Conservation (phyloP, 1,140 invertebrate species). For the Caenorhabditis brenneri region DNA sequence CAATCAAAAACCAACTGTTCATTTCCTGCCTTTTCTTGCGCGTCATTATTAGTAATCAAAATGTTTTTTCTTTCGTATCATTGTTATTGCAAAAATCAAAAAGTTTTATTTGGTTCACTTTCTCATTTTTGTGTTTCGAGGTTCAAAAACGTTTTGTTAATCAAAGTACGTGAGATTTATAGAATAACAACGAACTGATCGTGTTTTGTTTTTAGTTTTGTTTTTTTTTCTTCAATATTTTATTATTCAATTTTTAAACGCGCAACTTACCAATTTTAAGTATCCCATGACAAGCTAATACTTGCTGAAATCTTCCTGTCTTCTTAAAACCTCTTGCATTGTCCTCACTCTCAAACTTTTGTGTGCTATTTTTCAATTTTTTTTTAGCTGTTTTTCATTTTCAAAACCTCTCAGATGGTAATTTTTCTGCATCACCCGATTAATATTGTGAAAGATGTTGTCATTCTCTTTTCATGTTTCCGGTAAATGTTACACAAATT, state of each 20-base stretch:
- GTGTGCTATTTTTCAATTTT: background rate
- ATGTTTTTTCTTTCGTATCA: background rate
- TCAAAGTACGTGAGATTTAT: background rate
- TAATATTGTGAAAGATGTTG: background rate
- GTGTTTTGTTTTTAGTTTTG: background rate
- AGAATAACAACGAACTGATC: conserved; percentile 13
- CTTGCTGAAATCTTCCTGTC: background rate
- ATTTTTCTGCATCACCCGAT: background rate
- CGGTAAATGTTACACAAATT: conserved; percentile 19
- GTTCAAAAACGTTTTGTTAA: background rate
- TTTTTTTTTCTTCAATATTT: background rate
- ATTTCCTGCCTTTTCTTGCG: conserved; percentile 17
- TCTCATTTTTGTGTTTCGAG: background rate
- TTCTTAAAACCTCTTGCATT: background rate
- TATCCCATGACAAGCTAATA: background rate
- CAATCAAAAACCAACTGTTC: conserved; percentile 1
- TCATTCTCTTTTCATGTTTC: conserved; percentile 5
- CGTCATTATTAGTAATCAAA: background rate
- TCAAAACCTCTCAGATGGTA: background rate
- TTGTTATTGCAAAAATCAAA: background rate
- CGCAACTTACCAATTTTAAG: background rate
- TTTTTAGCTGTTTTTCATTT: background rate
- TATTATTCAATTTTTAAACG: background rate
- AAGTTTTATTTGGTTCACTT: background rate
- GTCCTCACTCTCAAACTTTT: background rate